Percentiles rank a stretch among this genome's conserved stretches.
Evolutionary conservation across 2,888 invertebrate species (phyloP).

Genomic region (Calameuta pallipes): DNA sequence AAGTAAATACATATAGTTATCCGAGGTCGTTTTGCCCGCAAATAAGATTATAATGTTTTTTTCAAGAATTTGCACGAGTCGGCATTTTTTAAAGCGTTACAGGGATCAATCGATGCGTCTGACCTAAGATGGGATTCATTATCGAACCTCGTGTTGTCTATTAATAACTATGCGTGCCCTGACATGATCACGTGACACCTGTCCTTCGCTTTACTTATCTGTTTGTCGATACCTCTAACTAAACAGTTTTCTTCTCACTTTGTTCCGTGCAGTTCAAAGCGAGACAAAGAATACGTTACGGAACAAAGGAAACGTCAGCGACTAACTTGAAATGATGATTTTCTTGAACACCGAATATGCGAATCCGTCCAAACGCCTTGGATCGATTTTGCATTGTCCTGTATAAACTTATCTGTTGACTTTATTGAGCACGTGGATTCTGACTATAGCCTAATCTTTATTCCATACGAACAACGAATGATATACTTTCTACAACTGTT

Average conservation of each 20-base stretch:
- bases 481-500: neutral
- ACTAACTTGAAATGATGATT: neutral
- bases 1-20: too few relatives aligned
- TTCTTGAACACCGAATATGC: neutral
- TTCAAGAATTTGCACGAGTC: neutral
- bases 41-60: neutral
- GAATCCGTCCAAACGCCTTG: neutral
- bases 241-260: neutral
- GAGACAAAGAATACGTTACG: neutral
- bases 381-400: neutral
- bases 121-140: neutral
- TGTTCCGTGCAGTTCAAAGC: neutral
- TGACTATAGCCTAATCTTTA: neutral
- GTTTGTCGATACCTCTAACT: neutral
- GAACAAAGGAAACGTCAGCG: neutral
- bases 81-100: neutral
- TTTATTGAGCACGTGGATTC: neutral
- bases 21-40: neutral
- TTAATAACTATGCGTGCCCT: neutral
- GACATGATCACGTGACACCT: neutral
- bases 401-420: neutral
- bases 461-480: neutral
- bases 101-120: neutral
- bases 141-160: neutral
- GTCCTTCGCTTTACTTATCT: neutral